These are phyloP conservation scores for Calliphora vicina DNA, from an alignment of 1,140 invertebrate genomes.

Conservation along the genomic window DNA sequence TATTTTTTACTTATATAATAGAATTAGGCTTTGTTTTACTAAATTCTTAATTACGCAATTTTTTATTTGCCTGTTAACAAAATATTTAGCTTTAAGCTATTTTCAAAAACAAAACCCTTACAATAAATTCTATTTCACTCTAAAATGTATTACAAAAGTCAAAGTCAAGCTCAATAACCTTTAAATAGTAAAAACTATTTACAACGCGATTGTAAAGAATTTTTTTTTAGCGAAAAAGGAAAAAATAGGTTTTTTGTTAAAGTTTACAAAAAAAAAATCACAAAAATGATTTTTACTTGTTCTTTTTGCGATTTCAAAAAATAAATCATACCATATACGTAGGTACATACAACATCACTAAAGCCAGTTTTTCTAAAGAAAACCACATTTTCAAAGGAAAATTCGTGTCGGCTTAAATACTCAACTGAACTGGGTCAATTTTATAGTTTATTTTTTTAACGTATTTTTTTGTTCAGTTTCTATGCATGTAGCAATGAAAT, in stretches of 20 bases:
- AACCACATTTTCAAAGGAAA: not conserved
- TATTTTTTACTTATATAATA: too few relatives aligned
- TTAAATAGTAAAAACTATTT: not conserved
- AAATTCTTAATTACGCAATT: not conserved
- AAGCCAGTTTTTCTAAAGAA: not conserved
- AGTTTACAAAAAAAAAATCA: not conserved
- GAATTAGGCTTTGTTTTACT: too few relatives aligned
- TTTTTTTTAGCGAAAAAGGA: too few relatives aligned
- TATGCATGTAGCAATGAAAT: not conserved
- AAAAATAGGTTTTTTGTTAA: too few relatives aligned
- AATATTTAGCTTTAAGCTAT: not conserved
- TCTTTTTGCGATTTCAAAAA: not conserved
- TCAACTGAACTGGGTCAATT: not conserved
- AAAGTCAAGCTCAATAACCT: constrained; percentile 7
- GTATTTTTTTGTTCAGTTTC: not conserved
- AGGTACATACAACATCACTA: not conserved
- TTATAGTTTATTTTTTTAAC: not conserved
- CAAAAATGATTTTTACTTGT: too few relatives aligned
- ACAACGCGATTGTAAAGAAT: not conserved
- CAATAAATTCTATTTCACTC: not conserved
- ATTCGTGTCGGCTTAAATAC: not conserved
- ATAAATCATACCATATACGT: too few relatives aligned
- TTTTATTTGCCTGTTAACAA: not conserved
- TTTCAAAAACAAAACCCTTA: not conserved
- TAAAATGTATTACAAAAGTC: not conserved